Evolutionary conservation across 2,888 invertebrate species (phyloP).

Genomic region (Euplexia lucipara): DNA sequence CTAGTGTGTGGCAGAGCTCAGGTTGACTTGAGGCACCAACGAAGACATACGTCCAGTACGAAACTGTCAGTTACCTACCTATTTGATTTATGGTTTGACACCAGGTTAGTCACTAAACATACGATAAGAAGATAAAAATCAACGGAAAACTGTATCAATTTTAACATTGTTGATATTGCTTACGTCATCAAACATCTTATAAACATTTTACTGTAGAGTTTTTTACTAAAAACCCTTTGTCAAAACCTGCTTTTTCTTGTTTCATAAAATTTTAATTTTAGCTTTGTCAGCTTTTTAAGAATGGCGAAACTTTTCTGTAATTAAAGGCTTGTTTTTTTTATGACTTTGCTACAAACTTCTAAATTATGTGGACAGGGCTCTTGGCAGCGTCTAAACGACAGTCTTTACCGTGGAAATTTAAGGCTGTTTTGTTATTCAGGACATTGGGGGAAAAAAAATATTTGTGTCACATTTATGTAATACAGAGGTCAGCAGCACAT

Average conservation of each 20-base stretch:
- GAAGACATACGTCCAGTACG: too few species aligned
- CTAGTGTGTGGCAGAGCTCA: too few species aligned
- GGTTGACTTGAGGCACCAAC: too few species aligned
- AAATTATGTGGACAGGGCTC: slow-evolving; percentile 26
- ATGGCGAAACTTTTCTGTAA: slow-evolving; percentile 43
- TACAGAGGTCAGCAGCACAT: too few species aligned
- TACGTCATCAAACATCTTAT: background rate
- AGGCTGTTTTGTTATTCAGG: background rate
- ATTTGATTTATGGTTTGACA: too few species aligned
- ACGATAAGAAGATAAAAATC: background rate
- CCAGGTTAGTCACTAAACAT: too few species aligned
- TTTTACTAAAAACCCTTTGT: slow-evolving; percentile 1
- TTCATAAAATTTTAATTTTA: slow-evolving; percentile 33
- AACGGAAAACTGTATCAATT: slow-evolving; percentile 12
- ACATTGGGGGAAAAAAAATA: background rate
- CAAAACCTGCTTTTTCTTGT: slow-evolving; percentile 11
- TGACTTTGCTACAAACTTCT: slow-evolving; percentile 18
- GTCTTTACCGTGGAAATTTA: background rate
- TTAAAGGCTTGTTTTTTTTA: slow-evolving; percentile 40
- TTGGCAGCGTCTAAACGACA: slow-evolving; percentile 9
- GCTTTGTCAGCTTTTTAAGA: slow-evolving; percentile 47
- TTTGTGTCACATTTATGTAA: background rate
- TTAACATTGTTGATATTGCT: background rate
- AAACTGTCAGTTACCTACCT: too few species aligned
- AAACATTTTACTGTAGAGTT: background rate